Percentiles rank a stretch among this genome's conserved stretches.
phyloP scores from a whole-genome alignment of 2,888 invertebrate species.

The Taphrorychus bicolor region DNA sequence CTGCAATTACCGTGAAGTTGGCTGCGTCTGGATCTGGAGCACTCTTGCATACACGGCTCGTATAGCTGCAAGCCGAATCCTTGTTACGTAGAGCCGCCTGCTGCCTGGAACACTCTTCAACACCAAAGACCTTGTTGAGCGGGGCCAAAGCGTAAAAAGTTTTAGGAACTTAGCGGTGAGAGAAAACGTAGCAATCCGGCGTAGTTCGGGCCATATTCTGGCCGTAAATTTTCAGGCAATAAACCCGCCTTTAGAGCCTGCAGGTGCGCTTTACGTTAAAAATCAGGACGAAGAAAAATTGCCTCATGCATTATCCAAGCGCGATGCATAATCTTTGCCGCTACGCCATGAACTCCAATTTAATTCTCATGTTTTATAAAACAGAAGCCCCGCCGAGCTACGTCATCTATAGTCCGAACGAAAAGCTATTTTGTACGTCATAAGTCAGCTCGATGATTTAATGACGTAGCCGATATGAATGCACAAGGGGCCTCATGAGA shows the following conservation, averaged over 20 bases:
- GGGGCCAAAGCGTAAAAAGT: no score
- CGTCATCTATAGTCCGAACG: not conserved
- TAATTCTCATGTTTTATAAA: constrained; percentile 33
- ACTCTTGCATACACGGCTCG: not conserved
- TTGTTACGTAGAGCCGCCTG: not conserved
- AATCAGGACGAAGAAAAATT: constrained; percentile 30
- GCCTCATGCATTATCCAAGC: constrained; percentile 32
- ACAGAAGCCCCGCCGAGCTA: constrained; percentile 10
- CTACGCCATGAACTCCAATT: constrained; percentile 27
- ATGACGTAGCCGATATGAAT: no score
- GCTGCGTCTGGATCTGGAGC: constrained; percentile 4
- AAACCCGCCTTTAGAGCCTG: constrained; percentile 15
- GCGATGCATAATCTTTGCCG: constrained; percentile 27
- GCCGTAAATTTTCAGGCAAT: constrained; percentile 11
- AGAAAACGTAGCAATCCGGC: not conserved
- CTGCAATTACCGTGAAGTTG: constrained; percentile 4
- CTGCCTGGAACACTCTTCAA: not conserved
- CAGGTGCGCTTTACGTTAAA: constrained; percentile 19
- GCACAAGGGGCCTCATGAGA: no score
- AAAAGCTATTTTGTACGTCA: not conserved
- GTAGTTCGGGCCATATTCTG: constrained; percentile 4
- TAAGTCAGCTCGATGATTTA: no score
- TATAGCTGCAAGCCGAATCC: not conserved
- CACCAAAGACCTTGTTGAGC: no score
- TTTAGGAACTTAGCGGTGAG: no score